Evolutionary conservation across 37 sponge, comb jelly and placozoan species (phyloP).

Genomic region (Lycopodina hypogea): DNA sequence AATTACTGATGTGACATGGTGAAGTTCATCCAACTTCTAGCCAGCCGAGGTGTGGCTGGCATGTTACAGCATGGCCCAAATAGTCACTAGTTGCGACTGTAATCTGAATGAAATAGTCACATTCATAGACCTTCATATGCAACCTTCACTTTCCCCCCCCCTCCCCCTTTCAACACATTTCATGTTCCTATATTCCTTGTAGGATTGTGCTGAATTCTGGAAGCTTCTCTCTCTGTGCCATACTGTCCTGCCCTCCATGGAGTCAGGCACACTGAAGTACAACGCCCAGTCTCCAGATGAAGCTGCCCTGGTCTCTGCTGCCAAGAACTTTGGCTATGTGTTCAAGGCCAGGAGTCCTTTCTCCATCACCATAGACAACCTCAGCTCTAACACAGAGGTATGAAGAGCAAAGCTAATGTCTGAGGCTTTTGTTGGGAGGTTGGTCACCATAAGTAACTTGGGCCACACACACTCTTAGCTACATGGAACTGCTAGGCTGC

Average conservation of each 20-base stretch:
- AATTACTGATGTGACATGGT: no score
- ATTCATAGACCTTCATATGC: no score
- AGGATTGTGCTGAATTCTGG: slow-evolving; percentile 80
- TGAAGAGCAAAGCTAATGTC: not conserved
- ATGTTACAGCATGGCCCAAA: no score
- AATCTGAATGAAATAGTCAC: no score
- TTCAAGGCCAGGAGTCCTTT: slow-evolving; percentile 78
- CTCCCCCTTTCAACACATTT: no score
- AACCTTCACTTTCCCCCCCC: no score
- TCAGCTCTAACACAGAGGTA: slow-evolving; percentile 22
- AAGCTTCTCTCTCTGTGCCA: slow-evolving; percentile 86
- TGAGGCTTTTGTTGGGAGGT: no score
- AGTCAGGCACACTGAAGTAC: slow-evolving; percentile 66
- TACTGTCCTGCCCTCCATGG: slow-evolving; percentile 84
- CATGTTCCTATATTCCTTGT: not conserved
- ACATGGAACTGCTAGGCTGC: not conserved
- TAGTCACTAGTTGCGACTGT: no score
- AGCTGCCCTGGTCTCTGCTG: slow-evolving; percentile 93
- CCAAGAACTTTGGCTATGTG: slow-evolving; percentile 93
- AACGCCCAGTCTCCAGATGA: slow-evolving; percentile 99
- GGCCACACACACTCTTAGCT: not conserved
- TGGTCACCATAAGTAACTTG: not conserved
- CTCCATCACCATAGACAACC: slow-evolving; percentile 44
- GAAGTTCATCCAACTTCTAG: no score
- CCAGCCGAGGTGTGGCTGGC: no score